Evolutionary conservation across 2,113 vertebrate genomes (phyloP).

Genomic region (Pontoporia blainvillei): DNA sequence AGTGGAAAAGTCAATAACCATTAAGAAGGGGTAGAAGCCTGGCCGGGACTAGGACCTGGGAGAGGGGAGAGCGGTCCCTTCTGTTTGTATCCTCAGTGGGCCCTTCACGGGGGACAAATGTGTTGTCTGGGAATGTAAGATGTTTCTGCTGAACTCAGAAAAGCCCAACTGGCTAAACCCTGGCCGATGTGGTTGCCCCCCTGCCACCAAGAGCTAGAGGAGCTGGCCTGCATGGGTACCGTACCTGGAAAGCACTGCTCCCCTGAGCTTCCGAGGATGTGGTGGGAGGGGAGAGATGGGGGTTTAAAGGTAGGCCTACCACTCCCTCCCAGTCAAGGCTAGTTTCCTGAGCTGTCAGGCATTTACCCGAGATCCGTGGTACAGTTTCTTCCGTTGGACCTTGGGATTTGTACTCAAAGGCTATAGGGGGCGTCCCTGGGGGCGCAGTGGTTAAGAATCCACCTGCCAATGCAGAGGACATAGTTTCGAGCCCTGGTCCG

Average conservation of each 20-base stretch:
- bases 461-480: no score
- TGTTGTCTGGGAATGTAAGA: background rate
- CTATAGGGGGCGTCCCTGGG: background rate
- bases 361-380: background rate
- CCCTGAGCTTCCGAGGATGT: background rate
- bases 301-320: background rate
- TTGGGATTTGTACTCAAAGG: background rate
- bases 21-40: background rate
- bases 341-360: background rate
- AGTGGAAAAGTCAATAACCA: background rate
- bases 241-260: background rate
- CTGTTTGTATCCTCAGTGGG: background rate
- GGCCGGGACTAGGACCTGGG: background rate
- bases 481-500: no score
- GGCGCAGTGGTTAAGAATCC: background rate
- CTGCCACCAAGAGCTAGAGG: background rate
- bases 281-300: background rate
- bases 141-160: background rate
- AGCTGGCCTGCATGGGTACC: background rate
- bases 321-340: background rate
- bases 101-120: background rate
- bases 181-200: background rate
- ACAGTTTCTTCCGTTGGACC: background rate
- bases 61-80: background rate
- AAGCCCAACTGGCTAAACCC: background rate